Evolutionary conservation across 2,888 invertebrate genomes (phyloP).

Genomic region (Synanthedon vespiformis): DNA sequence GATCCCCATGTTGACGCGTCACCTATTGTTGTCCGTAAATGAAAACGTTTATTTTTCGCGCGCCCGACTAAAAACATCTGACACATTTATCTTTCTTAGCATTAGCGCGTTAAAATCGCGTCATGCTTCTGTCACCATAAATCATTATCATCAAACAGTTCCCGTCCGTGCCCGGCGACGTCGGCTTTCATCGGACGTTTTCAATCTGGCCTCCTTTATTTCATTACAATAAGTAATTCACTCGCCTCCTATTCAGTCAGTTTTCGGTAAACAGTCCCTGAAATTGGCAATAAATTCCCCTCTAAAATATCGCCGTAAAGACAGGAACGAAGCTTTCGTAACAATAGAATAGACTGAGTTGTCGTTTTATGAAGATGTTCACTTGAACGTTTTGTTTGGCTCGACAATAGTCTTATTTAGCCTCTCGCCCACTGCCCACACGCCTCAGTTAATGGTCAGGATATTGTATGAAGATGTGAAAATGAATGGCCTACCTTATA

Average conservation of each 20-base stretch:
- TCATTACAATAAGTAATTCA: conserved; percentile 67
- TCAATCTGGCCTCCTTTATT: conserved; percentile 66
- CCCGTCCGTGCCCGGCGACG: conserved; percentile 29
- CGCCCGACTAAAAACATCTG: conserved; percentile 33
- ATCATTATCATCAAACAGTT: conserved; percentile 64
- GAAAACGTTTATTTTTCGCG: conserved; percentile 33
- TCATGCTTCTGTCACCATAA: conserved; percentile 59
- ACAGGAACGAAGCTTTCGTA: conserved; percentile 36
- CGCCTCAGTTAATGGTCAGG: conserved; percentile 63
- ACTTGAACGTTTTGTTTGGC: conserved; percentile 60
- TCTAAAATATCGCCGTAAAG: conserved; percentile 48
- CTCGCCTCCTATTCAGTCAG: conserved; percentile 60
- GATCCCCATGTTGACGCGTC: conserved; percentile 14
- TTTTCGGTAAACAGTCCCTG: conserved; percentile 62
- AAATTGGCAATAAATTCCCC: conserved; percentile 66
- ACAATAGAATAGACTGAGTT: conserved; percentile 48
- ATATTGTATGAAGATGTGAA: conserved; percentile 65
- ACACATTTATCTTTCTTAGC: conserved; percentile 58
- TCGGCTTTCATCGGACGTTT: conserved; percentile 62
- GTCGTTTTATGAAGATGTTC: conserved; percentile 65
- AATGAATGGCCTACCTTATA: conserved; percentile 57
- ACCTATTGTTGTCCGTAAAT: conserved; percentile 16
- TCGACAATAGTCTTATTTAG: conserved; percentile 69
- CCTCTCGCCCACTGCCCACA: conserved; percentile 64
- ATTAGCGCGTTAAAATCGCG: conserved; percentile 57